A percentile compares a stretch with the other conserved stretches of the same genome.
Conservation (phyloP, 1,140 invertebrate genomes). For the Drosophila erecta region DNA sequence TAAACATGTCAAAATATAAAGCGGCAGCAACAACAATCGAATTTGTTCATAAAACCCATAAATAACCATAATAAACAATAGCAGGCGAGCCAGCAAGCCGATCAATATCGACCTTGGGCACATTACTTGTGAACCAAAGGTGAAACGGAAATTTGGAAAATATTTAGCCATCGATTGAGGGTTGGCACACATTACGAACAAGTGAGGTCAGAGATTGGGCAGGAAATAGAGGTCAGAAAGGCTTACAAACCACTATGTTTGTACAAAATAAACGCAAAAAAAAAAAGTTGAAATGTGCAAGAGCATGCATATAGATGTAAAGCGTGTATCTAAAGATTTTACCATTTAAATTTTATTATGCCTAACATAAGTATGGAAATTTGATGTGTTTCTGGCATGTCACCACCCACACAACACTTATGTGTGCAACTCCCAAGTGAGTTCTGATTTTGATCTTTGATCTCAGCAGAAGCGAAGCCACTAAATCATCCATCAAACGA, state of each 20-base stretch:
- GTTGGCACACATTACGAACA: constrained; percentile 16
- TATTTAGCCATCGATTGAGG: constrained; percentile 30
- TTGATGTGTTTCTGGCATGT: constrained; percentile 25
- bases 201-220: constrained; percentile 29
- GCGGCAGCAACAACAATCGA: constrained; percentile 23
- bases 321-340: constrained; percentile 1
- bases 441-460: constrained; percentile 32
- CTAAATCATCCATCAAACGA: constrained; percentile 18
- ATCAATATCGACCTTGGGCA: constrained; percentile 46
- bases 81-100: constrained; percentile 33
- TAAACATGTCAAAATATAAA: constrained; percentile 44
- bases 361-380: constrained; percentile 37
- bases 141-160: constrained; percentile 47
- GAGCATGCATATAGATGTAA: too few relatives aligned
- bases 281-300: not conserved
- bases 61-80: constrained; percentile 50
- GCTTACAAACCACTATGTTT: not conserved
- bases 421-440: constrained; percentile 5
- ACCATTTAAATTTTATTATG: not conserved
- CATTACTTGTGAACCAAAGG: constrained; percentile 39
- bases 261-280: not conserved
- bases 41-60: constrained; percentile 48
- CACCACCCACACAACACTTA: constrained; percentile 22
- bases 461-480: constrained; percentile 25
- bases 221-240: constrained; percentile 20